Evolutionary conservation across 2,888 invertebrate genomes (phyloP), one percentile per base, ranked within the genome.

Genomic region (Leptarthrus brevirostris): DNA sequence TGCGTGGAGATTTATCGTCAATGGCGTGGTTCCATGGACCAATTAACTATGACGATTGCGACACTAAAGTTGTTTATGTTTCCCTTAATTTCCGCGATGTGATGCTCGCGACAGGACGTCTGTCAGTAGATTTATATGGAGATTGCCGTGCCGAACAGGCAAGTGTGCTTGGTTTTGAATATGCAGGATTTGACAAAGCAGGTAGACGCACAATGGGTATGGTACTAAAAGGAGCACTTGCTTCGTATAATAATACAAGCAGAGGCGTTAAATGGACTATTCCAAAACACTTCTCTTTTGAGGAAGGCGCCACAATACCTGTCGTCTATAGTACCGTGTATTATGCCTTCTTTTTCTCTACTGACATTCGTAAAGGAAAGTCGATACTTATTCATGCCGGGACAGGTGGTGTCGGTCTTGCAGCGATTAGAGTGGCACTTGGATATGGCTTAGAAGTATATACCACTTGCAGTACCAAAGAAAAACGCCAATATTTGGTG

Each of bases 31-130:
- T 96, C 3, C 91, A 96, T 83, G 93, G 93, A 0, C 86, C 88
- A 0, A 79, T 88, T 22, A 16, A 77, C 2, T 75, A 77, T 0
- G 36, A 95, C 82, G 90, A 92, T 0, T 86, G 87, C 0, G 79
- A 87, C 2, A 77, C 82, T 1, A 82, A 88, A 74, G 74, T 84
- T 2, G 85, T 88, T 0, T 95, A 93, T 81, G 86, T 94, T 0
- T 89, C 96, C 0, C 83, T 98, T 12, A 98, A 98, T 86, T 98
- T 97, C 90, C 91, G 95, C 80, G 98, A 98, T 83, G 87, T 98
- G 0, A 97, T 98, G 98, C 87, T 95, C 0, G 95, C 97, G 0
- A 94, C 94, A 0, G 97, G 96, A 1, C 95, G 95, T 80, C 88
- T 98, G 4, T 91, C 93, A 6, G 89, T 90, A 0, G 97, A 97